These are phyloP conservation scores for Dendropsophus ebraccatus DNA, from an alignment of 2,113 vertebrate genomes.

Conservation along the genomic window DNA sequence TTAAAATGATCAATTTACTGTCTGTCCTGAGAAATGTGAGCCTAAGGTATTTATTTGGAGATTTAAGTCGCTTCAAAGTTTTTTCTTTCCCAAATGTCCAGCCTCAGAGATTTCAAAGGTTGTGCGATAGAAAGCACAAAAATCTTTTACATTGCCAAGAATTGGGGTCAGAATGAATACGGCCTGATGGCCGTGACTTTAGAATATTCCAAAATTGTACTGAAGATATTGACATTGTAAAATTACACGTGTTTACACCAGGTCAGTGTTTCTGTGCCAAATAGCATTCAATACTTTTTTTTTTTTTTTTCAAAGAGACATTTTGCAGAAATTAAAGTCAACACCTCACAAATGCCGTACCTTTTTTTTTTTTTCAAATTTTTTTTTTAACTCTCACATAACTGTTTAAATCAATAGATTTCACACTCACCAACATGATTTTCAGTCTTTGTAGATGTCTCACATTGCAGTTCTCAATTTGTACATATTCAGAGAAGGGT, in stretches of 20 bases:
- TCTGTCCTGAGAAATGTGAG: constrained; percentile 53
- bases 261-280: background rate
- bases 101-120: constrained; percentile 52
- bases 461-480: background rate
- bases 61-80: constrained; percentile 55
- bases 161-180: constrained; percentile 29
- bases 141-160: background rate
- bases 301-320: background rate
- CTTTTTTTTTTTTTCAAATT: background rate
- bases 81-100: constrained; percentile 43
- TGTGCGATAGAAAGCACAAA: constrained; percentile 40
- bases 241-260: background rate
- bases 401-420: too few species aligned
- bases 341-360: background rate
- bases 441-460: too few species aligned
- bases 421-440: too few species aligned
- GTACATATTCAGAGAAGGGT: background rate
- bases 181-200: background rate
- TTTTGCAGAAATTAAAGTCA: background rate
- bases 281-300: background rate
- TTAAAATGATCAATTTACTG: constrained; percentile 57
- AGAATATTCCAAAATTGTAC: background rate
- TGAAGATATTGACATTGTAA: background rate
- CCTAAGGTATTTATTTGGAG: constrained; percentile 57
- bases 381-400: too few species aligned